Percentiles rank a stretch among this genome's conserved stretches.
Conservation (phyloP, 2,797 vertebrate species). For the Sebastes dallii region DNA sequence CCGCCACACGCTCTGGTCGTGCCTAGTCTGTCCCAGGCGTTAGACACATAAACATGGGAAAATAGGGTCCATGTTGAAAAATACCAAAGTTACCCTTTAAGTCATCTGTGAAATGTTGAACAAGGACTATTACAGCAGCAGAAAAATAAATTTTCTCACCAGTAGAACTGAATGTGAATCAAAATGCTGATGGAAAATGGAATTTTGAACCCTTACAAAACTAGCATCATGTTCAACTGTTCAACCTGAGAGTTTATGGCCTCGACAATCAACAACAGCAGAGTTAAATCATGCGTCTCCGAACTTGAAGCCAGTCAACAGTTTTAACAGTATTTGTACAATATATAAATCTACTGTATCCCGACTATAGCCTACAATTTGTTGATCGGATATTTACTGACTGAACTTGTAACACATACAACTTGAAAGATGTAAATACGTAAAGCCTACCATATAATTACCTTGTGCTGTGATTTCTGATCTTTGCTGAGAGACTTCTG, state of each 20-base stretch:
- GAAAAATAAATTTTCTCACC: background rate
- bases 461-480: slow-evolving; percentile 87
- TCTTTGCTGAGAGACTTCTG: slow-evolving; percentile 91
- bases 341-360: background rate
- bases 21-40: too few relatives aligned
- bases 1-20: too few relatives aligned
- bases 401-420: background rate
- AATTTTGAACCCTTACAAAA: background rate
- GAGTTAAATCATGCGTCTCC: background rate
- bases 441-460: slow-evolving; percentile 52
- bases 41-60: too few relatives aligned
- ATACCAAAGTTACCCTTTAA: too few relatives aligned
- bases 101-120: background rate
- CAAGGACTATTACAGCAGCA: background rate
- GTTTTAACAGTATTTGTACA: background rate
- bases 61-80: too few relatives aligned
- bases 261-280: background rate
- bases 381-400: too few relatives aligned
- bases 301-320: background rate
- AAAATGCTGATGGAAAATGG: background rate
- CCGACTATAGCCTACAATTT: too few relatives aligned
- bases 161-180: background rate
- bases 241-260: background rate
- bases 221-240: background rate
- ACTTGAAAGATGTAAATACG: background rate